Base-by-base conservation (phyloP, 2,888 invertebrate species). In the Tachina grossa region DNA sequence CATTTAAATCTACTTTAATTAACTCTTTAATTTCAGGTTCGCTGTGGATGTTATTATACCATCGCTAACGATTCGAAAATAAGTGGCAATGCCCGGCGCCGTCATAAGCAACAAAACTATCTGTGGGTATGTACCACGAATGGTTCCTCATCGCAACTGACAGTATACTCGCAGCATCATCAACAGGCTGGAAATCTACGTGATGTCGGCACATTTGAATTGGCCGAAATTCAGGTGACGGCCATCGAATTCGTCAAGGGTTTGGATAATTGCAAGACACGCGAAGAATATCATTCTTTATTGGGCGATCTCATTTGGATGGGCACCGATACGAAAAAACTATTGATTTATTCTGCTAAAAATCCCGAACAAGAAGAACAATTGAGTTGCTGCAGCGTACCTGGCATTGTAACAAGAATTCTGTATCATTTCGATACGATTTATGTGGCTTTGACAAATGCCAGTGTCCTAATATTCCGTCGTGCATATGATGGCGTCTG, bases 91-190 rank as follows among this genome's bases (percentile, higher is more conserved):
- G 92, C 93, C 69, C 93, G 94, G 86, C 94, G 96, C 80, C 94
- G 95, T 85, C 94, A 95, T 72, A 95, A 95, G 89, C 94, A 95
- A 85, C 96, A 97, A 89, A 97, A 96, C 88, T 96, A 97, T 91
- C 94, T 98, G 88, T 98, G 98, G 98, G 95, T 98, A 87, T 97
- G 97, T 91, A 97, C 97, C 86, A 95, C 95, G 65, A 97, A 97
- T 90, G 96, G 96, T 39, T 94, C 95, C 49, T 95, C 95, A 90
- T 96, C 95, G 89, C 96, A 96, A 90, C 96, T 97, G 84, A 95
- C 97, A 57, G 95, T 97, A 63, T 94, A 97, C 88, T 95, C 96
- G 61, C 95, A 95, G 88, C 95, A 96, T 89, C 94, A 94, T 43
- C 95, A 95, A 87, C 96, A 96, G 88, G 95, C 96, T 78, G 96